Conservation (phyloP, 1,140 invertebrate species). For the Aphis craccivora region DNA sequence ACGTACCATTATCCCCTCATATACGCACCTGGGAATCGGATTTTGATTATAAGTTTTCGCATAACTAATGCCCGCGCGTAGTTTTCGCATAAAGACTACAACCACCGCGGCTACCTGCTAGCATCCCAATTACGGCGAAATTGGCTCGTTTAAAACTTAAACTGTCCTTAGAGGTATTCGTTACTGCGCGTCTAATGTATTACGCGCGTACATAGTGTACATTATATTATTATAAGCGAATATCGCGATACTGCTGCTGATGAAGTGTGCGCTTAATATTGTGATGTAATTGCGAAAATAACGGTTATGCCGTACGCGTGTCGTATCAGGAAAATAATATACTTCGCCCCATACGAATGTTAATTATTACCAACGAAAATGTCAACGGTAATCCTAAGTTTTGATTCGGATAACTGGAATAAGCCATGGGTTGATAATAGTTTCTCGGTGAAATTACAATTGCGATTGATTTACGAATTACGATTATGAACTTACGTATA, state of each 20-base stretch:
- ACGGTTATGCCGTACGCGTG: not conserved
- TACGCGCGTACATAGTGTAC: not conserved
- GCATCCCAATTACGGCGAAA: slow-evolving; percentile 24
- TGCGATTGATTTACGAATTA: not conserved
- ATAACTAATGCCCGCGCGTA: not conserved
- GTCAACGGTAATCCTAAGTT: not conserved
- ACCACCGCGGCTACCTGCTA: not conserved
- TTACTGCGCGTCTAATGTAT: not conserved
- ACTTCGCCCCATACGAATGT: not conserved
- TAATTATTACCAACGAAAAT: not conserved
- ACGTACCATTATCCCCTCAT: not conserved
- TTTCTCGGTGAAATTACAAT: not conserved
- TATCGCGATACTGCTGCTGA: not conserved
- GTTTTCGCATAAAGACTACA: not conserved
- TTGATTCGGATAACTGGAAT: too few relatives aligned
- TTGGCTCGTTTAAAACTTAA: slow-evolving; percentile 33
- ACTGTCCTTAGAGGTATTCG: not conserved
- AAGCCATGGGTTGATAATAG: too few relatives aligned
- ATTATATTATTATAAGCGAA: not conserved
- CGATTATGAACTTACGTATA: too few relatives aligned
- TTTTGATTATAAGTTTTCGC: slow-evolving; percentile 30
- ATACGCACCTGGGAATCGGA: slow-evolving; percentile 27
- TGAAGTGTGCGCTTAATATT: not conserved
- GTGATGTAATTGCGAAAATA: too few relatives aligned
- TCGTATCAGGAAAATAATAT: not conserved